Evolutionary conservation across 2,113 vertebrate genomes (phyloP).

Genomic region (Lepus timidus): DNA sequence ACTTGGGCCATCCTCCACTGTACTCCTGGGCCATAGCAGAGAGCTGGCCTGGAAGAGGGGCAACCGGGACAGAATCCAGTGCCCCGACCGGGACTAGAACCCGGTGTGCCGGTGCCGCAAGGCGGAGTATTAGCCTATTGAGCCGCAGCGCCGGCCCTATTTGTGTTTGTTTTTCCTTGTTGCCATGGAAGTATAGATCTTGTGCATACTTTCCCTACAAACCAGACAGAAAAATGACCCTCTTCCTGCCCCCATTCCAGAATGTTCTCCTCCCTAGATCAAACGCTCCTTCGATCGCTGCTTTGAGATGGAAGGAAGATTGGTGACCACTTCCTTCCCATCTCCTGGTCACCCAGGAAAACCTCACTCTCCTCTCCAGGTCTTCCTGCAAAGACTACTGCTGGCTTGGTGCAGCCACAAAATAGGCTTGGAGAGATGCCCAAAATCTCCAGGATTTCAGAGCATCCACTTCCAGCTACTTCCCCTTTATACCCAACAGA

Average conservation of each 20-base stretch:
- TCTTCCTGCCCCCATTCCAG: neutral
- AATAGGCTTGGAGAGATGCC: neutral
- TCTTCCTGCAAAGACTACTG: neutral
- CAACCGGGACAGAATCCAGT: too few relatives aligned
- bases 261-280: neutral
- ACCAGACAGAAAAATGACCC: neutral
- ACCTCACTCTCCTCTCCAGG: neutral
- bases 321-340: neutral
- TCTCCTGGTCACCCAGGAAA: neutral
- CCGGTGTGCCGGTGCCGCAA: too few relatives aligned
- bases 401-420: neutral
- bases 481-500: neutral
- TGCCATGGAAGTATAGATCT: neutral
- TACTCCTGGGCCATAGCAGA: too few relatives aligned
- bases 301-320: neutral
- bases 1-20: too few relatives aligned
- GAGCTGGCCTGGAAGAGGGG: too few relatives aligned
- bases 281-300: neutral
- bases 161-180: neutral
- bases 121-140: too few relatives aligned
- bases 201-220: slow-evolving; percentile 10
- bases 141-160: neutral
- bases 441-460: neutral
- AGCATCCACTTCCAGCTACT: neutral
- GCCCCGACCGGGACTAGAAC: too few relatives aligned